Evolutionary conservation across 2,888 invertebrate genomes (phyloP).

Genomic region (Zaprionus lineosus): DNA sequence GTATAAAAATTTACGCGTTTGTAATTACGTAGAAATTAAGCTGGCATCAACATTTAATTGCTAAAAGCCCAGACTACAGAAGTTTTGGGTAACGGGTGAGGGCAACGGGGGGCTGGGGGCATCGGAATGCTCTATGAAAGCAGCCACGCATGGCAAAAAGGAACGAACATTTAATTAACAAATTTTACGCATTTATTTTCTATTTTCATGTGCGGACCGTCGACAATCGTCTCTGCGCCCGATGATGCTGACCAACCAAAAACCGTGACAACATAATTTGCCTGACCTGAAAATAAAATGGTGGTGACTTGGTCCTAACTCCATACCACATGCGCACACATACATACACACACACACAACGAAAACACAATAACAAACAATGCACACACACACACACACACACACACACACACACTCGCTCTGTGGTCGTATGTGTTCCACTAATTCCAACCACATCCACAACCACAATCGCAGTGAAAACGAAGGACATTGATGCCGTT

Average conservation of each 20-base stretch:
- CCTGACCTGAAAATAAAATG: slow-evolving; percentile 50
- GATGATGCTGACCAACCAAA: slow-evolving; percentile 58
- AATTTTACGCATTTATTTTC: slow-evolving; percentile 78
- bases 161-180: slow-evolving; percentile 72
- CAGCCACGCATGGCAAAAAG: slow-evolving; percentile 42
- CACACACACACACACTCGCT: slow-evolving; percentile 7
- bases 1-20: slow-evolving; percentile 68
- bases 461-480: slow-evolving; percentile 84
- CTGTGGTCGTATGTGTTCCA: too few relatives aligned
- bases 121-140: background rate
- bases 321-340: too few relatives aligned
- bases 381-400: slow-evolving; percentile 9
- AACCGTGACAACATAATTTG: slow-evolving; percentile 69
- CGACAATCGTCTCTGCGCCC: background rate
- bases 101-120: background rate
- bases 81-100: background rate
- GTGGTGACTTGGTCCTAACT: slow-evolving; percentile 24
- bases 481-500: slow-evolving; percentile 92
- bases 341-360: too few relatives aligned
- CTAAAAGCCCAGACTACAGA: slow-evolving; percentile 48
- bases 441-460: slow-evolving; percentile 37
- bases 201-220: slow-evolving; percentile 60
- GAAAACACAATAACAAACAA: slow-evolving; percentile 19
- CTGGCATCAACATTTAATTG: slow-evolving; percentile 75
- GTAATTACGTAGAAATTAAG: slow-evolving; percentile 74